phyloP scores from a whole-genome alignment of 2,113 vertebrate genomes.

The Sebastes fasciatus region DNA sequence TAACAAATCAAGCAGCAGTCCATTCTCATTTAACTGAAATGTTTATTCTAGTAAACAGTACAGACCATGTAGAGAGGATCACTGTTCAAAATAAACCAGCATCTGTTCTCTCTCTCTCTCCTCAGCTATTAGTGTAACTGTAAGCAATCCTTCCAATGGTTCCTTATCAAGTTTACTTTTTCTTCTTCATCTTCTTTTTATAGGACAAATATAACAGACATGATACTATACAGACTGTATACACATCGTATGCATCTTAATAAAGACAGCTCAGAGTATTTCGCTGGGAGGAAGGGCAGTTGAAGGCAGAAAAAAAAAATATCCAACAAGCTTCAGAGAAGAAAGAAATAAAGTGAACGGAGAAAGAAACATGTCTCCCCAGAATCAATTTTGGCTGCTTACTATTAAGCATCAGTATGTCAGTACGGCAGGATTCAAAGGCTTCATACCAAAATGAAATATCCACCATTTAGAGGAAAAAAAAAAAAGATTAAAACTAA shows the following conservation, averaged over 20 bases:
- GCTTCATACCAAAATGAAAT: slow-evolving; percentile 26
- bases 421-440: slow-evolving; percentile 12
- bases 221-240: slow-evolving; percentile 81
- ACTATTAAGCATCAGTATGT: slow-evolving; percentile 6
- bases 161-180: slow-evolving; percentile 62
- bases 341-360: slow-evolving; percentile 13
- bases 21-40: slow-evolving; percentile 78
- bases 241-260: slow-evolving; percentile 78
- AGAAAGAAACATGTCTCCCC: slow-evolving; percentile 1
- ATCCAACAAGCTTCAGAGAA: slow-evolving; percentile 20
- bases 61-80: slow-evolving; percentile 82
- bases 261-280: slow-evolving; percentile 71
- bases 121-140: slow-evolving; percentile 51
- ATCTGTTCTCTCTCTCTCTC: slow-evolving; percentile 39
- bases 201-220: slow-evolving; percentile 83
- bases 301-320: slow-evolving; percentile 43
- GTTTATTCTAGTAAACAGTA: slow-evolving; percentile 88
- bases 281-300: slow-evolving; percentile 48
- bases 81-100: slow-evolving; percentile 82
- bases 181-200: slow-evolving; percentile 68
- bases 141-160: slow-evolving; percentile 58
- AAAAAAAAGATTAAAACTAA: slow-evolving; percentile 12
- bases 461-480: background rate
- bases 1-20: slow-evolving; percentile 29
- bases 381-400: slow-evolving; percentile 15